Percentiles rank a stretch among this genome's conserved stretches.
phyloP scores from a whole-genome alignment of 2,797 vertebrate genomes.

The Lepilemur ruficaudatus region DNA sequence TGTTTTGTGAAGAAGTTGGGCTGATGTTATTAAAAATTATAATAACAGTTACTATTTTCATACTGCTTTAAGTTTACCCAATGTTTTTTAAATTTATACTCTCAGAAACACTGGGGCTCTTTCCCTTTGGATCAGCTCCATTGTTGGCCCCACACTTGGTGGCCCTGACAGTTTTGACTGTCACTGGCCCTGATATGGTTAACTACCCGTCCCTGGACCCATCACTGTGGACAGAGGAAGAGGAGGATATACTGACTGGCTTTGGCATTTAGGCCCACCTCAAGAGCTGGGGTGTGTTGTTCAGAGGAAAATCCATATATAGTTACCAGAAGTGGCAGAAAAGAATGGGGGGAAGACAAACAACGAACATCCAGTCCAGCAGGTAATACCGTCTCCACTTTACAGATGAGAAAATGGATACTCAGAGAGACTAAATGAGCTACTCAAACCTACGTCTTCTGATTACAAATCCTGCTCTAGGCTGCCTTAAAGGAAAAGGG shows the following conservation, averaged over 20 bases:
- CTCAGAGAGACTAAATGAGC: neutral
- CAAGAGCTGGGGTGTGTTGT: neutral
- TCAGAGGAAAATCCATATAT: neutral
- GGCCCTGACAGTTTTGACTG: neutral
- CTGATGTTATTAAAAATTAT: neutral
- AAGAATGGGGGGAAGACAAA: neutral
- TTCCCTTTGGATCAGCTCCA: neutral
- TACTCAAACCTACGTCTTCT: neutral
- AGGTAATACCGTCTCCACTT: neutral
- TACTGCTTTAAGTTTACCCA: neutral
- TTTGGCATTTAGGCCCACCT: neutral
- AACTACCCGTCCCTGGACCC: neutral
- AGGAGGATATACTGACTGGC: neutral
- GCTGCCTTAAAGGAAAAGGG: neutral
- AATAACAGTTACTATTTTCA: neutral
- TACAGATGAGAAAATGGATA: neutral
- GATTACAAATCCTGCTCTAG: neutral
- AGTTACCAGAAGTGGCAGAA: neutral
- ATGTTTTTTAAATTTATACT: slow-evolving; percentile 13
- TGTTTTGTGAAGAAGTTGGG: neutral
- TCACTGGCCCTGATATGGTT: neutral
- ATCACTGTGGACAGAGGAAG: neutral
- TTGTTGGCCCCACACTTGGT: neutral
- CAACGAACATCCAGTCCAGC: neutral
- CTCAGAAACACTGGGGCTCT: neutral